Conservation (phyloP, 2,113 vertebrate genomes). For the Falcunculus frontatus region DNA sequence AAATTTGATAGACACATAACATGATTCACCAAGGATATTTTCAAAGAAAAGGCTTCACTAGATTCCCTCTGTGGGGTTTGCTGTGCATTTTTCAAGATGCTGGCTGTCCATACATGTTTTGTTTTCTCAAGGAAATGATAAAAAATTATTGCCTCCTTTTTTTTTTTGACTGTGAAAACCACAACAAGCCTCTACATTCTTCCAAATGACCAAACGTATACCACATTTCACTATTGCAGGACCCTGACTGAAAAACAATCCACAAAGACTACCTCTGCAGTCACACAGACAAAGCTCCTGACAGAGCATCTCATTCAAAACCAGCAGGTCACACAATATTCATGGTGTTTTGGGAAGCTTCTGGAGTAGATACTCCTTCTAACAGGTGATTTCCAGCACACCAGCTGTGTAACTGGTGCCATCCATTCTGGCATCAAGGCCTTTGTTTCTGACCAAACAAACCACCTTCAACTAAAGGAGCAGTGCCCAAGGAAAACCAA, state of each 20-base stretch:
- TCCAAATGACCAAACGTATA: background rate
- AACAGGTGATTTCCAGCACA: background rate
- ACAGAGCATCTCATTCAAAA: background rate
- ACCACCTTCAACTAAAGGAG: background rate
- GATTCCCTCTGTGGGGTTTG: background rate
- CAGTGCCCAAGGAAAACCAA: background rate
- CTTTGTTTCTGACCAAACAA: background rate
- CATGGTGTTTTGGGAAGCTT: background rate
- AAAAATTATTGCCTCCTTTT: fast-evolving
- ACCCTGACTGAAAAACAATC: background rate
- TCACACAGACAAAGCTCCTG: background rate
- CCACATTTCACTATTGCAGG: background rate
- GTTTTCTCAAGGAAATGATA: background rate
- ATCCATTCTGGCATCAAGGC: background rate
- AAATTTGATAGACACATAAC: background rate
- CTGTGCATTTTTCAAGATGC: background rate
- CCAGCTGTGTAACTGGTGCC: background rate
- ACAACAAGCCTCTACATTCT: background rate
- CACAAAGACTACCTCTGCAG: fast-evolving
- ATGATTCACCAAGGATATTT: background rate
- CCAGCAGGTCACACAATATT: fast-evolving
- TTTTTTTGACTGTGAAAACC: background rate
- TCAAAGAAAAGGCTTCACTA: background rate
- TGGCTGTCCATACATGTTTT: background rate
- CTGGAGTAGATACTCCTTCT: background rate